These are phyloP conservation scores for Mormoops blainvillei DNA, from an alignment of 2,113 vertebrate genomes.

Conservation along the genomic window DNA sequence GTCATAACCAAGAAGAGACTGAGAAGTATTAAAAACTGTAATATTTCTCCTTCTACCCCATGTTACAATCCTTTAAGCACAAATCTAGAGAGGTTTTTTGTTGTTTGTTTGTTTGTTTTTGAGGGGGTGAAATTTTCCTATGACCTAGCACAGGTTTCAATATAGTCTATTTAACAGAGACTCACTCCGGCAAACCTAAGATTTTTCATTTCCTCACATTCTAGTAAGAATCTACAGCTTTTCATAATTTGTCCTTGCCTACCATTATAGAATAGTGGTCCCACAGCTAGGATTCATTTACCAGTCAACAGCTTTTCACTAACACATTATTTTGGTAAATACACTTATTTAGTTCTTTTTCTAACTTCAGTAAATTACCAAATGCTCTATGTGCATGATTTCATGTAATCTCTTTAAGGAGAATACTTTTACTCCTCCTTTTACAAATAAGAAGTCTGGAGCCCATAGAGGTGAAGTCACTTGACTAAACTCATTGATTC, in stretches of 20 bases:
- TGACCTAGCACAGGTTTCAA: neutral
- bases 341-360: neutral
- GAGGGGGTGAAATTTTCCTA: neutral
- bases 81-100: neutral
- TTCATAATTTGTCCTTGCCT: neutral
- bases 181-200: neutral
- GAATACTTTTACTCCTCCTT: neutral
- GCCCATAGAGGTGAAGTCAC: neutral
- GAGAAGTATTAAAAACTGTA: neutral
- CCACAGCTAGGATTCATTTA: neutral
- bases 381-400: neutral
- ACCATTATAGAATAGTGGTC: neutral
- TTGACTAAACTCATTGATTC: neutral
- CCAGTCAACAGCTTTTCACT: neutral
- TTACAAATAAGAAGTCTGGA: neutral
- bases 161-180: neutral
- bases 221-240: neutral
- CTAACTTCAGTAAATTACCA: neutral
- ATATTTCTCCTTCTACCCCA: neutral
- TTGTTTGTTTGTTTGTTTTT: neutral
- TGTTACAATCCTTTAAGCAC: neutral
- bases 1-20: neutral
- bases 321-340: slow-evolving; percentile 8
- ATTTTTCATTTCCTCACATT: neutral
- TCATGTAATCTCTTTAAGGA: neutral